These are phyloP conservation scores for Scaptomyza hsui DNA, from an alignment of 1,140 invertebrate species.

Conservation along the genomic window DNA sequence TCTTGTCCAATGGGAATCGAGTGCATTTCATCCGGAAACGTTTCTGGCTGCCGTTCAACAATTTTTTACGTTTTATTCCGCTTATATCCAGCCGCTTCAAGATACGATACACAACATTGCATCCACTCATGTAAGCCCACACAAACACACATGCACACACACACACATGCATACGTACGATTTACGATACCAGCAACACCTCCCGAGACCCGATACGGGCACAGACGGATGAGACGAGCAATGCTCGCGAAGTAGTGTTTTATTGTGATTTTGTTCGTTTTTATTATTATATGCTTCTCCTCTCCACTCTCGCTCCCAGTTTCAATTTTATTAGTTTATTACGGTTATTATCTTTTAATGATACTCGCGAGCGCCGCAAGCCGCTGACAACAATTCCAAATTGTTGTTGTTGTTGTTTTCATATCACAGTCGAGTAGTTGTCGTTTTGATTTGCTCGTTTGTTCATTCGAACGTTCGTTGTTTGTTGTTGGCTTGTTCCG, in stretches of 20 bases:
- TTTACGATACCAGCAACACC: conserved; percentile 31
- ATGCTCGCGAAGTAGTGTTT: conserved; percentile 65
- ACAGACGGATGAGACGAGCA: no score
- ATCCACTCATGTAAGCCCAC: neutral
- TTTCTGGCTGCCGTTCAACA: conserved; percentile 23
- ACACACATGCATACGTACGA: conserved; percentile 4
- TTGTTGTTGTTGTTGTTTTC: conserved; percentile 28
- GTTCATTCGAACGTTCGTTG: neutral
- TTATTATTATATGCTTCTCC: conserved; percentile 52
- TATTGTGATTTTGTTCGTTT: conserved; percentile 66
- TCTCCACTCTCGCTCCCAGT: conserved; percentile 54
- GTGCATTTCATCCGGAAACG: conserved; percentile 15
- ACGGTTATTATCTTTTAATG: conserved; percentile 84
- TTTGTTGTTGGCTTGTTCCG: conserved; percentile 17
- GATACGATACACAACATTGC: conserved; percentile 17
- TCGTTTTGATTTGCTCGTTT: conserved; percentile 16
- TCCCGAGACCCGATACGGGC: neutral
- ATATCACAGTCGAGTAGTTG: conserved; percentile 42
- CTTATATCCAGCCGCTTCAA: conserved; percentile 36
- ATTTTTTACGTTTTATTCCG: conserved; percentile 47
- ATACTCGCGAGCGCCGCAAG: conserved; percentile 50
- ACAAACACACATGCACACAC: conserved; percentile 23
- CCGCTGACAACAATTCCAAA: conserved; percentile 7
- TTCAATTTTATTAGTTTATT: conserved; percentile 83
- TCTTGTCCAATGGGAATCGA: conserved; percentile 50